These are phyloP conservation scores for Acleris holmiana DNA, from an alignment of 2,888 invertebrate genomes.

Conservation along the genomic window DNA sequence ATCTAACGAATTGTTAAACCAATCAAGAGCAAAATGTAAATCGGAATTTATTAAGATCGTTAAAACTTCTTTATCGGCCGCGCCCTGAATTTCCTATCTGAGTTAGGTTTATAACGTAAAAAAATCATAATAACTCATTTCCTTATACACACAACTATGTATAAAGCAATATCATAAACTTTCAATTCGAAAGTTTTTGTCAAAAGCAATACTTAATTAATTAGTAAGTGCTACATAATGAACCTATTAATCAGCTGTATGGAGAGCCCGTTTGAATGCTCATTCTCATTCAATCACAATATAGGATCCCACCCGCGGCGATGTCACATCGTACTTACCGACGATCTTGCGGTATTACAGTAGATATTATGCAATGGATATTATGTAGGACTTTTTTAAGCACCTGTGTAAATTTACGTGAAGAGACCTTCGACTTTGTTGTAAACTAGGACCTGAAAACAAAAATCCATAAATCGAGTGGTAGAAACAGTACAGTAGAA, in stretches of 20 bases:
- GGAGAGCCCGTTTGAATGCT: slow-evolving; percentile 30
- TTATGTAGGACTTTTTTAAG: too few relatives aligned
- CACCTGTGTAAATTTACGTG: too few relatives aligned
- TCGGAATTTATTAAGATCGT: too few relatives aligned
- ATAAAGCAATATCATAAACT: slow-evolving; percentile 1
- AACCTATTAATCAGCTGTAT: slow-evolving; percentile 47
- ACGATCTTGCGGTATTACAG: slow-evolving; percentile 3
- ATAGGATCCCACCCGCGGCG: slow-evolving; percentile 47
- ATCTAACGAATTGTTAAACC: too few relatives aligned
- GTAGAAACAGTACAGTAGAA: too few relatives aligned
- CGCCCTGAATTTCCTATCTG: too few relatives aligned
- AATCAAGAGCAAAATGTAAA: too few relatives aligned
- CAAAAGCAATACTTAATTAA: slow-evolving; percentile 28
- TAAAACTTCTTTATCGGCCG: too few relatives aligned
- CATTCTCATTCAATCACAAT: slow-evolving; percentile 39
- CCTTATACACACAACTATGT: background rate
- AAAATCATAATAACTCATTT: background rate
- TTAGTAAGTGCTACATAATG: slow-evolving; percentile 41
- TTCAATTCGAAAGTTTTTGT: slow-evolving; percentile 29
- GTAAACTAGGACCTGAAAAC: too few relatives aligned
- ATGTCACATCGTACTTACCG: slow-evolving; percentile 15
- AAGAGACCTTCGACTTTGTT: too few relatives aligned
- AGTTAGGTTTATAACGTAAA: too few relatives aligned
- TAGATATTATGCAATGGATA: background rate
- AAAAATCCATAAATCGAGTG: too few relatives aligned